Base-by-base conservation (phyloP, 2,888 invertebrate genomes). In the Pantelozetes paolii region DNA sequence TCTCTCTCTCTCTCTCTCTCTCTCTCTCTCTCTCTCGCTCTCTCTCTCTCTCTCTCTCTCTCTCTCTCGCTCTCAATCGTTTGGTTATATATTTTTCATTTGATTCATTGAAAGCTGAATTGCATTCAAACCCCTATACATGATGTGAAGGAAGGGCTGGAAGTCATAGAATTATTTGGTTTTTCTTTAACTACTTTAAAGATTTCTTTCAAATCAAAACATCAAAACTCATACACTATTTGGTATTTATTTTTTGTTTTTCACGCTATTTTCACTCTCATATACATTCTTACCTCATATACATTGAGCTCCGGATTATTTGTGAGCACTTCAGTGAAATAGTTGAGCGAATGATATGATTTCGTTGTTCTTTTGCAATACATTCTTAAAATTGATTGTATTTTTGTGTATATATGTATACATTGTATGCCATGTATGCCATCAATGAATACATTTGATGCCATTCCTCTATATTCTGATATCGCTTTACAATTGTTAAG, bases 1-100 rank as follows among this genome's bases (percentile, higher is more conserved):
- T 57, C 57, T 26, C 26, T 28, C 28, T 57, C 57, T 57, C 57
- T 57, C 57, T 57, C 57, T 57, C 57, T 57, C 57, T 57, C 57
- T 57, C 57, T 57, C 57, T 57, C 57, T 57, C 20, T 57, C 57
- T 57, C 57, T 57, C 50, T 50, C 50, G 6, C 50, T 50, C 50
- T 50, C 50, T n/a, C n/a, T n/a, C n/a, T n/a, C n/a, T n/a, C n/a
- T n/a, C n/a, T n/a, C n/a, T n/a, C 50, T 11, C 18, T 6, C 50
- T 20, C 36, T 36, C 36, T 36, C 36, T 36, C n/a, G 36, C 36
- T 8, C 36, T 36, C 36, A 36, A 36, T n/a, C n/a, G n/a, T 36
- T 36, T 36, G 5, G 6, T 36, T 8, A 8, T 36, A 36, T 36
- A 36, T 36, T 36, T 36, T 36, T 8, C 36, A 36, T 36, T 36